Conservation (phyloP, 2,888 invertebrate species). For the Arctia plantaginis region DNA sequence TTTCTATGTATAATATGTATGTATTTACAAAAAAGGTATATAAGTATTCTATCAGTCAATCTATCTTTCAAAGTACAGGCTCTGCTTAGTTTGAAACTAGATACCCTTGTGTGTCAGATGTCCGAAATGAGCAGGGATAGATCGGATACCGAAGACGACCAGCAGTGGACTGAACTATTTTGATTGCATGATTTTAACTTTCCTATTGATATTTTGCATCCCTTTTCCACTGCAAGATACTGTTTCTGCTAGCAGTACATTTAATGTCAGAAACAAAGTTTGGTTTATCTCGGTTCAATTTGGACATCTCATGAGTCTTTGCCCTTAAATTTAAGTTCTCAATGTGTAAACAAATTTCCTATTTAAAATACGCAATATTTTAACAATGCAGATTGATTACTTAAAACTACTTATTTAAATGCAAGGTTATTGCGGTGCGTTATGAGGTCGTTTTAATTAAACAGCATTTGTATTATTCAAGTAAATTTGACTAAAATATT, state of each 20-base stretch:
- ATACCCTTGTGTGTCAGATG: no score
- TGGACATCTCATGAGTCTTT: not conserved
- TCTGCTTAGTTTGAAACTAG: no score
- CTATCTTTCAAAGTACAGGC: no score
- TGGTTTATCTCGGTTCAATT: not conserved
- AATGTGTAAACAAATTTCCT: not conserved
- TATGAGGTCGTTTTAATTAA: conserved; percentile 1
- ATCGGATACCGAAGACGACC: no score
- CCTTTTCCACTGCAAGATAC: not conserved
- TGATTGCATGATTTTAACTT: no score
- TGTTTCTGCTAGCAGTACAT: not conserved
- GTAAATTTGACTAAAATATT: not conserved
- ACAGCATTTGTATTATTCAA: not conserved
- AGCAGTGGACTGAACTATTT: no score
- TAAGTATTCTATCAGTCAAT: no score
- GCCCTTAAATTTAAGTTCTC: no score
- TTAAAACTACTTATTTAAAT: not conserved
- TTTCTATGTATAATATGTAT: no score
- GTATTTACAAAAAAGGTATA: no score
- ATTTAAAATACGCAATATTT: not conserved
- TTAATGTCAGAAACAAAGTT: not conserved
- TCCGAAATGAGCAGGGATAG: no score
- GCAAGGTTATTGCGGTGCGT: not conserved
- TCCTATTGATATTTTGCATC: no score
- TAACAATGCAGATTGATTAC: not conserved